A percentile compares a stretch with the other conserved stretches of the same genome.
These are phyloP conservation scores for Anhinga rufa DNA, from an alignment of 2,113 vertebrate genomes.

Conservation along the genomic window DNA sequence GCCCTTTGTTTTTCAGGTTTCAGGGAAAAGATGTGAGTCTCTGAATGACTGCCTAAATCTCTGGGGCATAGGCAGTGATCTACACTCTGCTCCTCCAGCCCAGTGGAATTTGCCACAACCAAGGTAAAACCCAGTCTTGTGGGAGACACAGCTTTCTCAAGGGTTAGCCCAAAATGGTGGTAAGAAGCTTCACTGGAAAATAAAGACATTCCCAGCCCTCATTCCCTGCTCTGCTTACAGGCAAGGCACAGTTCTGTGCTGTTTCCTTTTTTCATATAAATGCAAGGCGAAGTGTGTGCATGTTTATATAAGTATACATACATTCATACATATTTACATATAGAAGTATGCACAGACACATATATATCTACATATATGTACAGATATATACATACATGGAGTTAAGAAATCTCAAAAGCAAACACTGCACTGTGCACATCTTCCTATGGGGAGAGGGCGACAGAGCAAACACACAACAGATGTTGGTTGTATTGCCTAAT, in stretches of 20 bases:
- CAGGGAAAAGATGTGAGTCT: not conserved
- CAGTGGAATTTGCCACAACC: not conserved
- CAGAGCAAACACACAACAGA: not conserved
- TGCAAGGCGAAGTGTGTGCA: not conserved
- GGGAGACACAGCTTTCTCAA: not conserved
- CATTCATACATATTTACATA: not conserved
- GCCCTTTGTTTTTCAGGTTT: not conserved
- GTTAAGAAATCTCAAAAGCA: not conserved
- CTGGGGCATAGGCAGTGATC: not conserved
- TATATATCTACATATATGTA: too few species aligned
- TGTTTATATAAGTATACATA: not conserved
- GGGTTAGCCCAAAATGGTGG: not conserved
- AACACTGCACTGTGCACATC: not conserved
- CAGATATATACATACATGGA: not conserved
- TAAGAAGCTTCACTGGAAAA: not conserved
- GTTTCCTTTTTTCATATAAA: not conserved
- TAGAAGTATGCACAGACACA: not conserved
- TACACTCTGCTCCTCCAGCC: fast-evolving
- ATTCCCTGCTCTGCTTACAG: not conserved
- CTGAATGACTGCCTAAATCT: not conserved
- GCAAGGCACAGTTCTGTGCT: not conserved
- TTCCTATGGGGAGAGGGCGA: not conserved
- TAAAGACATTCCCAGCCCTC: not conserved
- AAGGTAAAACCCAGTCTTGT: not conserved
- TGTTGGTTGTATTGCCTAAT: not conserved